Base-by-base conservation (phyloP, 2,113 vertebrate species). In the Conger conger region DNA sequence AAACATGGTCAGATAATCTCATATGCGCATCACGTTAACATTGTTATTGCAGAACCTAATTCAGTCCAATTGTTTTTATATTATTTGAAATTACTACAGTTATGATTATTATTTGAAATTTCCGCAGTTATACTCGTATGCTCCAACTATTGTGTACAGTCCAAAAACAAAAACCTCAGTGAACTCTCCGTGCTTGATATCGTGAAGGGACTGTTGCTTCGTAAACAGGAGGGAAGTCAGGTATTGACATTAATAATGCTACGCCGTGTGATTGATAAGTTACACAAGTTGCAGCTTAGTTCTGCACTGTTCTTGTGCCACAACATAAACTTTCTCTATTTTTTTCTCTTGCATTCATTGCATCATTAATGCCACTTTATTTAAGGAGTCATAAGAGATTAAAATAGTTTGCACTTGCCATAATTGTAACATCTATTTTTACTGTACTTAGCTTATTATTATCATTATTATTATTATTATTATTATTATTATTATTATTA, bases 11-110 rank as follows among this genome's bases (percentile, higher is more conserved):
- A 73, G 68, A 33, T 73, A 8, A 9, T 33, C 68, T n/a, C 68
- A 33, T 33, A 33, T 73, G 9, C 13, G 7, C 27, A 13, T 33
- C 33, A 30, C n/a, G n/a, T 73, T 33, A 73, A 73, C n/a, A 27
- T 63, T 20, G 27, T 84, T 38, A 45, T 76, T 80, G 9, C 42
- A 54, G 38, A 17, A 33, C 81, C 40, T 82, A 82, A 68, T 82
- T 82, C 40, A 82, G 81, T 5, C 7, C 15, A 82, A 27, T 37
- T 23, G 5, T 36, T 42, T 33, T 23, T 20, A 63, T 42, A 73
- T 73, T 73, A 73, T 15, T 73, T 33, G n/a, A 73, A 73, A 73
- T 73, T n/a, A 9, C 68, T 30, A 17, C 27, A 73, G 68, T 33
- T 73, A 73, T 73, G 27, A n/a, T n/a, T n/a, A n/a, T n/a, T n/a